Base-by-base conservation (phyloP, 2,113 vertebrate species). In the Hoplias malabaricus region DNA sequence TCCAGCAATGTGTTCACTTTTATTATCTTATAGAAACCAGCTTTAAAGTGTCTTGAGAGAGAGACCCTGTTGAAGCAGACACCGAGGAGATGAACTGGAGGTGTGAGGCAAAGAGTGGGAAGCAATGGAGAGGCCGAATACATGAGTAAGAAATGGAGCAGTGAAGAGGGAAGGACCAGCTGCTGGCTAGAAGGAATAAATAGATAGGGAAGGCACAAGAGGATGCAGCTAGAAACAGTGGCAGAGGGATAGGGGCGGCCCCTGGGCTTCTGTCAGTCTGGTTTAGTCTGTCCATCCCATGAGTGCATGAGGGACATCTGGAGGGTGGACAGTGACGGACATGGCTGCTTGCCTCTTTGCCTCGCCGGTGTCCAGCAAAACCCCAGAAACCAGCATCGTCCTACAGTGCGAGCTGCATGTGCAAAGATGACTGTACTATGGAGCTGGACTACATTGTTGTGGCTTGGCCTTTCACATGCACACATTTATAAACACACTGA, bases 251-350 rank as follows among this genome's bases (percentile, higher is more conserved):
- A 38, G 43, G 53, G 54, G 38, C 27, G 38, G 46, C 88, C 48
- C 86, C 77, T 31, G 62, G 88, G 88, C 85, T 80, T 85, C 85
- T 90, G 88, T 91, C 90, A 88, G 82, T 87, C 83, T 85, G 76
- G 82, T 87, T 84, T 90, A 85, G 80, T 83, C 80, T 80, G 78
- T 74, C 80, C 75, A 79, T 86, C 82, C 85, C 81, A 71, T 78
- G 74, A 83, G 83, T 73, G n/a, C 62, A 80, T 77, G 56, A 80
- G 80, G 80, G 71, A 43, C 73, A 78, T 84, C 83, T 66, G 78
- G 80, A 80, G 87, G 74, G 62, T 80, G 75, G 77, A 79, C 80
- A 50, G 38, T 59, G 80, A 76, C 80, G 81, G 83, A 80, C 76
- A 73, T 50, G 70, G 46, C 83, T 53, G 78, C 73, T 86, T 83